Base-by-base conservation (phyloP, 2,797 vertebrate species). In the Artibeus lituratus region DNA sequence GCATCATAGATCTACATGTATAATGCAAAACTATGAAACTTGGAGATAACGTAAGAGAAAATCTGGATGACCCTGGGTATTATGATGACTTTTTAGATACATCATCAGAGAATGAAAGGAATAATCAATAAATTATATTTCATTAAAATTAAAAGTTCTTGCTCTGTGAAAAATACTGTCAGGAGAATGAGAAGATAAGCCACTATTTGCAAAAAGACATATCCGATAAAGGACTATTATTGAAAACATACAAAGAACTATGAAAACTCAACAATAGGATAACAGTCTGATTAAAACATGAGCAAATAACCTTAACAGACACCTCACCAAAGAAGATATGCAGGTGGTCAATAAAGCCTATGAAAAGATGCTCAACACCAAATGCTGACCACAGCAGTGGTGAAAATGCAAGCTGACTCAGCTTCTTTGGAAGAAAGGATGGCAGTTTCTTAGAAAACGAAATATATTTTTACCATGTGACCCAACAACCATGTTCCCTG, bases 231-330 rank as follows among this genome's bases (percentile, higher is more conserved):
- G 59, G 59, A n/a, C 59, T 65, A n/a, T 32, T 16, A 65, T 65
- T 65, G n/a, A 65, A n/a, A 65, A 65, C 29, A 69, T 42, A 29
- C 21, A 77, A 87, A 39, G 19, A 87, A 57, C 10, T 59, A 22
- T 92, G 81, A 81, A 94, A 92, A 92, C 24, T 51, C 57, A 92
- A 59, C 26, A 29, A 19, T n/a, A 92, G 73, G 42, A 86, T 69
- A 85, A 19, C 12, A 73, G 37, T 26, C 39, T n/a, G 44, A 42
- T 49, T 65, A 67, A 65, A 57, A 76, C 72, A 55, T 72, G 21
- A 10, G 7, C 35, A 47, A 88, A 57, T 39, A 55, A 67, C 62
- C 55, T 81, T 73, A 67, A 55, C 16, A 67, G 12, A 35, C 14
- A 39, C 44, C 15, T 29, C 42, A 82, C 15, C 32, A 32, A 55